Percentiles rank a stretch among this genome's conserved stretches.
phyloP scores from a whole-genome alignment of 2,888 invertebrate genomes.

The Parnassius glacialis region DNA sequence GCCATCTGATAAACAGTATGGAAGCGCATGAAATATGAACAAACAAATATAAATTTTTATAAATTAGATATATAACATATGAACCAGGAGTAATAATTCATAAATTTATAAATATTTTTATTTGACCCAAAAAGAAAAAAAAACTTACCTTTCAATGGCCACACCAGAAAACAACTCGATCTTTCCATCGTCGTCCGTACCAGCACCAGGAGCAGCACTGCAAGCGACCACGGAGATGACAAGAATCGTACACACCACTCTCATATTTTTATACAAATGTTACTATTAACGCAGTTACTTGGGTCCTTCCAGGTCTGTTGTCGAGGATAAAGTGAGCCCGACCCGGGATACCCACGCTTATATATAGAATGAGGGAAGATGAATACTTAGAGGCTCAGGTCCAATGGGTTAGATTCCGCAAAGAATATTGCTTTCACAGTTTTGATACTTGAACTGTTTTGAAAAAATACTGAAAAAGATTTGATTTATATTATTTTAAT shows the following conservation, averaged over 20 bases:
- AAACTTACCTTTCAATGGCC: slow-evolving; percentile 60
- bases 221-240: slow-evolving; percentile 55
- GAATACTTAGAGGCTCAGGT: slow-evolving; percentile 30
- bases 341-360: slow-evolving; percentile 30
- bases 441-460: slow-evolving; percentile 46
- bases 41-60: too few relatives aligned
- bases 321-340: slow-evolving; percentile 54
- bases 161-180: slow-evolving; percentile 71
- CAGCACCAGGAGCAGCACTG: slow-evolving; percentile 59
- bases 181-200: slow-evolving; percentile 52
- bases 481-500: not conserved
- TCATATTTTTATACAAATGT: slow-evolving; percentile 48
- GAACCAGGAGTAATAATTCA: too few relatives aligned
- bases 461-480: not conserved
- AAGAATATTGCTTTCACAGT: slow-evolving; percentile 28
- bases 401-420: slow-evolving; percentile 26
- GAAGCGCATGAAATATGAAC: too few relatives aligned
- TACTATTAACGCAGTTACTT: slow-evolving; percentile 17
- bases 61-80: too few relatives aligned
- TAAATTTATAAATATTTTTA: too few relatives aligned
- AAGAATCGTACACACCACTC: slow-evolving; percentile 60
- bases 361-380: slow-evolving; percentile 37
- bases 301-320: slow-evolving; percentile 47
- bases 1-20: too few relatives aligned
- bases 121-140: not conserved